Evolutionary conservation across 2,888 invertebrate species (phyloP), one percentile per base, ranked within the genome.

Genomic region (Eristalinus sepulchralis): DNA sequence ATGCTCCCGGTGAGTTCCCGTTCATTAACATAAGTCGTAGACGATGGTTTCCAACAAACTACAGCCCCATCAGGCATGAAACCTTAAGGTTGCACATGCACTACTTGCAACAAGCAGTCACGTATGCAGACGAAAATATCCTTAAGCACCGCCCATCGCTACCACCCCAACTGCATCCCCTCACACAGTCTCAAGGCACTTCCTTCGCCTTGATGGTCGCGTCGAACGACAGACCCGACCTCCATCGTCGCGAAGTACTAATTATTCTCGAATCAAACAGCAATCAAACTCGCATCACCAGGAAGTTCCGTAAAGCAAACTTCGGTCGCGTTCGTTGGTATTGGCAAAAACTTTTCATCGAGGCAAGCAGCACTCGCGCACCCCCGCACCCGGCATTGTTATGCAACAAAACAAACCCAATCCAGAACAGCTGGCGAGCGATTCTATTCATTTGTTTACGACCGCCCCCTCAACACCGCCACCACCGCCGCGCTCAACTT

Each of bases 371-470:
- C 13, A n/a, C n/a, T n/a, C 17, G 5, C 47, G 47, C 47, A 8
- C 47, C 59, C 34, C 20, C 62, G 22, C 34, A 63, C 22, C 47
- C 6, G 33, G 57, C 33, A 59, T 47, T 60, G 64, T 79, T 71
- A 55, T 67, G 53, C 60, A 75, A 53, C 57, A 53, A 79, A 59
- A 67, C 22, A 62, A 77, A 71, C n/a, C 59, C 59, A 47, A 60
- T 17, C 62, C 36, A n/a, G 33, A 70, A 64, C 79, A 79, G 70
- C 83, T 83, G 83, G n/a, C 17, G 47, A 34, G 55, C 27, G 76
- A 80, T 39, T 71, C 60, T 55, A 66, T 77, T 66, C 60, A 79
- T 60, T 79, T 72, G 57, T 66, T 78, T 70, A 57, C 20, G 17
- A 5, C 24, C n/a, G 13, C n/a, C 31, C 39, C 17, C 20, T 8